These are phyloP conservation scores for Diadromus collaris DNA, from an alignment of 2,888 invertebrate genomes.

Conservation along the genomic window DNA sequence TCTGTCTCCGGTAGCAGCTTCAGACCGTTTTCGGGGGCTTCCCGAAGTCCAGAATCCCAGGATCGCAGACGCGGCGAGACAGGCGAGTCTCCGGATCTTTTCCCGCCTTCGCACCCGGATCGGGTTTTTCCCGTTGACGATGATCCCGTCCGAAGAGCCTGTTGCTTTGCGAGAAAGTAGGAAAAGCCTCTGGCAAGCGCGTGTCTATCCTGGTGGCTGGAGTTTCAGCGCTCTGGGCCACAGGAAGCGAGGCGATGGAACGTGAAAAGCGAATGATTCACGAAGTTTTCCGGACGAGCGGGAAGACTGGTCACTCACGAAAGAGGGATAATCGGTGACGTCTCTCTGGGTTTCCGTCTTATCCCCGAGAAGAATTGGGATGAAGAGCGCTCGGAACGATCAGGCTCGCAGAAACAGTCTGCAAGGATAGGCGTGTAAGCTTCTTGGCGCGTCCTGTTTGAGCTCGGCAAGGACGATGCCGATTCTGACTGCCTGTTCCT, in stretches of 20 bases:
- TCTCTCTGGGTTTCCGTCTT: conserved; percentile 44
- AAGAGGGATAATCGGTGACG: conserved; percentile 52
- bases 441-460: conserved; percentile 17
- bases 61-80: conserved; percentile 65
- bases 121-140: conserved; percentile 37
- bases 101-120: not conserved
- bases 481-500: conserved; percentile 71
- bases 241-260: conserved; percentile 8
- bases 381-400: conserved; percentile 70
- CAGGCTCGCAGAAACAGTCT: conserved; percentile 71
- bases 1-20: conserved; percentile 24
- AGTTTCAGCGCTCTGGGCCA: conserved; percentile 18
- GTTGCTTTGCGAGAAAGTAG: conserved; percentile 63
- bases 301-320: not conserved
- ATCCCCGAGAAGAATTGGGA: conserved; percentile 70
- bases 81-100: not conserved
- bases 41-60: conserved; percentile 68
- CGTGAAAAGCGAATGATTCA: conserved; percentile 2
- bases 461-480: not conserved
- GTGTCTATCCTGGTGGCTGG: conserved; percentile 24
- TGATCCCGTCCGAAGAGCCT: conserved; percentile 61
- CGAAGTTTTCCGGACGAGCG: conserved; percentile 5
- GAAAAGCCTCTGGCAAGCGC: conserved; percentile 20
- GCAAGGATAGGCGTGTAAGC: conserved; percentile 25
- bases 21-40: conserved; percentile 62